Base-by-base conservation (phyloP, 2,797 vertebrate genomes). In the Momotus momota region DNA sequence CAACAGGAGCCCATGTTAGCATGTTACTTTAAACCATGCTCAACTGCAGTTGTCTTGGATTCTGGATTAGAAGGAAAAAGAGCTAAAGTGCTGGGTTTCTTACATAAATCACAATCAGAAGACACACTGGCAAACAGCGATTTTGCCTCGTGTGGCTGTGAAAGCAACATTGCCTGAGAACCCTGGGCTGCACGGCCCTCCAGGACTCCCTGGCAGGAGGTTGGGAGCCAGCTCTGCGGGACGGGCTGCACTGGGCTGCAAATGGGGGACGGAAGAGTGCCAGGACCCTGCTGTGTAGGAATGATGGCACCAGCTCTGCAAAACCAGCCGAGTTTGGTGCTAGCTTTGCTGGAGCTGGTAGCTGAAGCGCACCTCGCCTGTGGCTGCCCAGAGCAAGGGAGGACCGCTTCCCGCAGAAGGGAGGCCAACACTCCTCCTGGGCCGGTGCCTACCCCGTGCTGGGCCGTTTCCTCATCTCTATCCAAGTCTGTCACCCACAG, bases 401-500 rank as follows among this genome's bases (percentile, higher is more conserved):
- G 62, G 66, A 73, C 26, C 2, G 11, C 62, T 90, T 64, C 73
- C 70, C 43, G 1, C 78, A 69, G 88, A 43, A 17, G 43, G 78
- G 74, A 1, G 4, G 79, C 84, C 3, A 17, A n/a, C 57, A 2
- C 27, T 74, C 35, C 73, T 78, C 57, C 72, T 93, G 92, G 94
- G 86, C 72, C 4, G 0, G 4, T 74, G 90, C 84, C 93, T 6
- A 4, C 54, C 0, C 2, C 5, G 3, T 4, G 11, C 69, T 1
- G 17, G 48, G 72, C 41, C 1, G 1, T 51, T 93, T 79, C 96
- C 82, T 88, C 71, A 48, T n/a, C n/a, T 12, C 51, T 0, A 0
- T 61, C 92, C 94, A 95, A 96, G 74, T 94, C 96, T 94, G 88
- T 96, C 93, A 93, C 92, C 94, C 92, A 79, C 54, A 3, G 75